Base-by-base conservation (phyloP, 2,797 vertebrate genomes). In the Notolepis coatsorum region DNA sequence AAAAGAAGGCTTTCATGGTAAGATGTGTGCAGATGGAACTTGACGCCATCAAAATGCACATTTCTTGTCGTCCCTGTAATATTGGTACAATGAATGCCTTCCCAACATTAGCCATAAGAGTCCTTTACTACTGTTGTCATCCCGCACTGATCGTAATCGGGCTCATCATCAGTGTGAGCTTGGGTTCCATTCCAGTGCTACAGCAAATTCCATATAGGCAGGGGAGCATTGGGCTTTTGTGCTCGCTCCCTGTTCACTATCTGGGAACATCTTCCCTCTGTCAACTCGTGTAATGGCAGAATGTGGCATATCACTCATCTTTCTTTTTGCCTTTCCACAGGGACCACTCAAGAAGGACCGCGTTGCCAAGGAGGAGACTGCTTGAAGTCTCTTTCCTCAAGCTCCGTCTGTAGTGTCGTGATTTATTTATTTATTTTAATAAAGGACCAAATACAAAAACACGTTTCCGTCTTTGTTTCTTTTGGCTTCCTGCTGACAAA, bases 1-100 rank as follows among this genome's bases (percentile, higher is more conserved):
- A 99, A 60, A 99, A 99, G 93, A 99, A 98, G 74, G 93, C 91
- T 0, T 99, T 99, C 82, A 99, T 99, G 97, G 98, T 98, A 82
- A 91, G 92, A 7, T 8, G 39, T 3, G 6, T 8, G 1, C n/a
- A n/a, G n/a, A 10, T 43, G 6, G 12, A 23, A 7, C 52, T 17
- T 5, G 3, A 13, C 10, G 0, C 18, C 17, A n/a, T 5, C 1
- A 2, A 3, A 4, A 1, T 12, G 8, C 13, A 33, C 12, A 5
- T 7, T 0, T 0, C 0, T 39, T 23, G 0, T 1, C 21, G 2
- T 41, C 4, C 4, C 6, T 23, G 3, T 2, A 1, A 1, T 31
- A 8, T n/a, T 1, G 2, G 6, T 15, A 18, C 6, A 27, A 1
- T 7, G 1, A 1, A 47, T 23, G 21, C 12, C 4, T 33, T 8